phyloP scores from a whole-genome alignment of 92 coral and sea anemone genomes.

The Plumapathes pennacea region DNA sequence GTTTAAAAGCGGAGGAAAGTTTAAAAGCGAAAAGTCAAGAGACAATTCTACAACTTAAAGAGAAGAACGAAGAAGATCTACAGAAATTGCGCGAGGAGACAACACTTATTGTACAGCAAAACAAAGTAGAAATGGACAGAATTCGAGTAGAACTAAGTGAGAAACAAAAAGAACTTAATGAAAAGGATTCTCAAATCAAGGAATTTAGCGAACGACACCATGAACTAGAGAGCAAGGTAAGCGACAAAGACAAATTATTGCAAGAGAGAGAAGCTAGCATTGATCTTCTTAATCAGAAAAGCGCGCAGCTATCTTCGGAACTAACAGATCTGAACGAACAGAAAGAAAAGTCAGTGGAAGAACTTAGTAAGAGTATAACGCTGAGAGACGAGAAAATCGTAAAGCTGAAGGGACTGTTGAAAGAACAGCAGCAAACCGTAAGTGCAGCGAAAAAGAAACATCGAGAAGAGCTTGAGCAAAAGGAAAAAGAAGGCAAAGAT shows the following conservation, averaged over 20 bases:
- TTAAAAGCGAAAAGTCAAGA: conserved; percentile 36
- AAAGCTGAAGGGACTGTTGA: conserved; percentile 63
- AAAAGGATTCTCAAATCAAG: conserved; percentile 30
- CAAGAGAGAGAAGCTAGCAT: conserved; percentile 46
- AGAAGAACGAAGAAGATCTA: conserved; percentile 22
- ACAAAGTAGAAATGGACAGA: conserved; percentile 45
- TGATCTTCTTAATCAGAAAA: conserved; percentile 26
- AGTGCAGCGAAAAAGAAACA: conserved; percentile 47
- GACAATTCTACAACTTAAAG: conserved; percentile 29
- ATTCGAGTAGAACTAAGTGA: conserved; percentile 31
- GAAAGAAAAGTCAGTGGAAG: conserved; percentile 56
- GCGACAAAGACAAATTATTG: conserved; percentile 53
- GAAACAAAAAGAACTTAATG: conserved; percentile 17
- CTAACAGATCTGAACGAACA: conserved; percentile 39
- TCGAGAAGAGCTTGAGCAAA: conserved; percentile 41
- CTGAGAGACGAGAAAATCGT: conserved; percentile 74
- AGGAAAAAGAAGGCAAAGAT: conserved; percentile 51
- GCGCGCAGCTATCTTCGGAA: conserved; percentile 25
- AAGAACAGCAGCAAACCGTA: conserved; percentile 48
- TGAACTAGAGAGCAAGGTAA: conserved; percentile 37
- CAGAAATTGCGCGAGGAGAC: conserved; percentile 55
- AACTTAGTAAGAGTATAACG: conserved; percentile 63
- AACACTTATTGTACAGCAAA: conserved; percentile 52
- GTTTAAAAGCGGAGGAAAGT: conserved; percentile 23
- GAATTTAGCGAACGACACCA: conserved; percentile 30